Conservation (phyloP, 1,140 invertebrate species). For the Microplitis demolitor region DNA sequence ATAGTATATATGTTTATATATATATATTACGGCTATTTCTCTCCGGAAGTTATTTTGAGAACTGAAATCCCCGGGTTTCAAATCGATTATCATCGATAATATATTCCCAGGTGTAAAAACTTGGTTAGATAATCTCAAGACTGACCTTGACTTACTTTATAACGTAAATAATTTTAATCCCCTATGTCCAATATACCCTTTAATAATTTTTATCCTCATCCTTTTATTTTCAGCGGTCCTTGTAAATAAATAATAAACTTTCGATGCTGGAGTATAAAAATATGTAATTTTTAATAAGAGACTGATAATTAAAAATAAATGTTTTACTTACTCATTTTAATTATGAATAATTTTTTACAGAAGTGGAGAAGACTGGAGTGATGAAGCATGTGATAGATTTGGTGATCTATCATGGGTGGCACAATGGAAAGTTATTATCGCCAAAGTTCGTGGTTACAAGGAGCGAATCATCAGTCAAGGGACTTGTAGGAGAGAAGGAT, state of each 20-base stretch:
- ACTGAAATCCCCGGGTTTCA: conserved; percentile 7
- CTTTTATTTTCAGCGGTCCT: too few relatives aligned
- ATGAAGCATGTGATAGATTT: conserved; percentile 72
- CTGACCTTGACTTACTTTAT: too few relatives aligned
- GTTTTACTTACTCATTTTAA: neutral
- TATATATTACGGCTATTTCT: neutral
- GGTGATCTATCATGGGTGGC: conserved; percentile 70
- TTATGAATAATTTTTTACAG: neutral
- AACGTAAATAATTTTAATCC: neutral
- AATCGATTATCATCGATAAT: conserved; percentile 25
- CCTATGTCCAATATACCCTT: too few relatives aligned
- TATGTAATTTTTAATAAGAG: too few relatives aligned
- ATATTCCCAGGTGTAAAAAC: neutral
- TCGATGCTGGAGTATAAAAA: too few relatives aligned
- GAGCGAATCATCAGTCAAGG: conserved; percentile 48
- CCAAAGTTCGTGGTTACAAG: conserved; percentile 71
- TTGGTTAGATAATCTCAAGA: neutral
- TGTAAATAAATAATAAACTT: too few relatives aligned
- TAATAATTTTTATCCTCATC: neutral
- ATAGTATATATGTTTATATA: too few relatives aligned
- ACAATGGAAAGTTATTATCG: conserved; percentile 71
- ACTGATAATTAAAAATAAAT: too few relatives aligned
- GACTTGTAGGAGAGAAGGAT: conserved; percentile 34
- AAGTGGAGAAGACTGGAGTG: conserved; percentile 63
- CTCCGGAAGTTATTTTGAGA: conserved; percentile 22